Conservation (phyloP, 2,113 vertebrate species). For the Picathartes gymnocephalus region DNA sequence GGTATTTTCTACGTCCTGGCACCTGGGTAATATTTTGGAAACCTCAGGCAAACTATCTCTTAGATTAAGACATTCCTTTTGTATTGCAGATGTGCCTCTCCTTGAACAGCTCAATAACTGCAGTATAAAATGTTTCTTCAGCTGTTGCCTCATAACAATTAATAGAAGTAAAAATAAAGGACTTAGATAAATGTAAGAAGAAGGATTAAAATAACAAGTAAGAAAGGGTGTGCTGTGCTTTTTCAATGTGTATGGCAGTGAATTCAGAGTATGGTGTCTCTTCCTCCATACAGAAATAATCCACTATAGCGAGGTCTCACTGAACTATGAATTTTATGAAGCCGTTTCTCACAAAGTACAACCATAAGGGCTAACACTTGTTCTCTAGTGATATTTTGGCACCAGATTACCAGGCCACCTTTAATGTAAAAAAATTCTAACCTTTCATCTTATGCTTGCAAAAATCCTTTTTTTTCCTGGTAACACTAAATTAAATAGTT, state of each 20-base stretch:
- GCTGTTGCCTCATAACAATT: not conserved
- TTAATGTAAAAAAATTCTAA: not conserved
- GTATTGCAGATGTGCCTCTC: not conserved
- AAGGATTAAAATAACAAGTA: not conserved
- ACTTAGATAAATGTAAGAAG: not conserved
- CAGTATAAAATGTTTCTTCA: not conserved
- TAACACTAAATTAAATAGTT: not conserved
- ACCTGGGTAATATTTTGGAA: not conserved
- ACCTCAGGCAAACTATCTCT: not conserved
- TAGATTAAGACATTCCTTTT: not conserved
- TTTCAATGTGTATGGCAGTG: not conserved
- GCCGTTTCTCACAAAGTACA: not conserved
- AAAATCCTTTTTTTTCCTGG: not conserved
- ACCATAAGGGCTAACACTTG: not conserved
- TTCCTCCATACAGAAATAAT: not conserved
- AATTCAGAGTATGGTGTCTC: not conserved
- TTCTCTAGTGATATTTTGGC: not conserved
- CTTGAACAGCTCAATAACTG: not conserved
- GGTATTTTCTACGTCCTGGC: not conserved
- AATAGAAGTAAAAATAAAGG: not conserved
- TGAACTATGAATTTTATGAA: not conserved
- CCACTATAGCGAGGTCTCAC: not conserved
- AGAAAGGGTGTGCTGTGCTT: not conserved
- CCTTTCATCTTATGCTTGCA: not conserved
- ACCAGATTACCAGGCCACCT: not conserved